A percentile compares a stretch with the other conserved stretches of the same genome.
These are phyloP conservation scores for Alexandromys fortis DNA, from an alignment of 2,113 vertebrate species.

Conservation along the genomic window DNA sequence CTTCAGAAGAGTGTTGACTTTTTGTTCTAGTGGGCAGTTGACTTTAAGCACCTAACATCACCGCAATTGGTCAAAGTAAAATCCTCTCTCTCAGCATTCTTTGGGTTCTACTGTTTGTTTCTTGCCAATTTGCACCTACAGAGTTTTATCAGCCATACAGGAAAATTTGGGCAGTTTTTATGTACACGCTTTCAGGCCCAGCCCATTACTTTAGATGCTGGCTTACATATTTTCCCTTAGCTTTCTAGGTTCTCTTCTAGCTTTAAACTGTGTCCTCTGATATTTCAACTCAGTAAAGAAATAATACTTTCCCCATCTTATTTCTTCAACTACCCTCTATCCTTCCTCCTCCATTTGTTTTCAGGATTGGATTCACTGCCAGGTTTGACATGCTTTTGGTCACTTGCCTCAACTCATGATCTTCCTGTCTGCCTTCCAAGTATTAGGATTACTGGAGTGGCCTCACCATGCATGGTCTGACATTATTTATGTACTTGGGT, in stretches of 20 bases:
- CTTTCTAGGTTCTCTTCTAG: constrained; percentile 5
- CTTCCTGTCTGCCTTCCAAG: not conserved
- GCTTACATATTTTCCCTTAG: not conserved
- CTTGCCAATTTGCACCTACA: not conserved
- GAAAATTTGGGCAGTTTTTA: not conserved
- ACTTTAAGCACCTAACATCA: not conserved
- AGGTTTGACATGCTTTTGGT: not conserved
- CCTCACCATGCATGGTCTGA: not conserved
- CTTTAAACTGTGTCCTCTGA: not conserved
- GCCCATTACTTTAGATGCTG: not conserved
- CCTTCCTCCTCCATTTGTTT: not conserved
- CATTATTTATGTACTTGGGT: not conserved
- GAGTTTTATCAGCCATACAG: not conserved
- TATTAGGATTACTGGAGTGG: not conserved
- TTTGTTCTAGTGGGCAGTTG: not conserved
- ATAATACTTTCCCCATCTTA: not conserved
- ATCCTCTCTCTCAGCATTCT: not conserved
- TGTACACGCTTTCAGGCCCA: not conserved
- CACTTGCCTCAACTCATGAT: not conserved
- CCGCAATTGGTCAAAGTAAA: not conserved
- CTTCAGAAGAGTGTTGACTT: not conserved
- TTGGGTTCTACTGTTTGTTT: not conserved
- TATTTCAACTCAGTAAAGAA: not conserved
- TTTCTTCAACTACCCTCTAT: not conserved
- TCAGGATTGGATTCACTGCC: not conserved